phyloP scores from a whole-genome alignment of 2,113 vertebrate species.

The Rousettus leschenaultii region DNA sequence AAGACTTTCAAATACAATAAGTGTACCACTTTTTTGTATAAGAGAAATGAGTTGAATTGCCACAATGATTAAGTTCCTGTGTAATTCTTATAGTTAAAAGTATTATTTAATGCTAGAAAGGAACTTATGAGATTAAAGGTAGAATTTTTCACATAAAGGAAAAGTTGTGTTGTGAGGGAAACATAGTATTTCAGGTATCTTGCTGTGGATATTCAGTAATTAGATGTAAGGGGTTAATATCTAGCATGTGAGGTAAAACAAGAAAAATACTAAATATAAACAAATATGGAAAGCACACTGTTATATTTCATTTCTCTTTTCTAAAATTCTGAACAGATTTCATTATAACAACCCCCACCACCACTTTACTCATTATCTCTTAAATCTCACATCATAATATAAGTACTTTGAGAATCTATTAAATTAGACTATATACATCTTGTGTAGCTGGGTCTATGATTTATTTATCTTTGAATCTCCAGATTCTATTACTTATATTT shows the following conservation, averaged over 20 bases:
- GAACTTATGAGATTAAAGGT: conserved; percentile 31
- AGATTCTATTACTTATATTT: background rate
- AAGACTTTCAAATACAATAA: conserved; percentile 39
- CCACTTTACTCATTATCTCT: background rate
- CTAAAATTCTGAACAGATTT: background rate
- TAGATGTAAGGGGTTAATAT: background rate
- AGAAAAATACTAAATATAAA: conserved; percentile 11
- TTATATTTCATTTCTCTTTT: background rate
- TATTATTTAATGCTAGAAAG: conserved; percentile 32
- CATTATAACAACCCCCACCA: background rate
- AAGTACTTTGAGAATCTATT: background rate
- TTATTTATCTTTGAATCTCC: background rate
- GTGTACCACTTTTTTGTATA: conserved; percentile 59
- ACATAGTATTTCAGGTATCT: background rate
- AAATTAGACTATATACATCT: background rate
- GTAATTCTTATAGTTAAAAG: conserved; percentile 59
- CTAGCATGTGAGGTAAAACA: background rate
- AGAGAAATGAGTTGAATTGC: conserved; percentile 42
- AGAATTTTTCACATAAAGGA: conserved; percentile 2
- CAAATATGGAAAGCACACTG: background rate
- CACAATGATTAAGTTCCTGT: conserved; percentile 35
- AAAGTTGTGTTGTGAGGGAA: background rate
- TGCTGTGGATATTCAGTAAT: conserved; percentile 7
- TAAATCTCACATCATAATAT: background rate
- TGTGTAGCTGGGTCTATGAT: background rate